A percentile compares a stretch with the other conserved stretches of the same genome.
These are phyloP conservation scores for Apus apus DNA, from an alignment of 2,113 vertebrate species.

Conservation along the genomic window DNA sequence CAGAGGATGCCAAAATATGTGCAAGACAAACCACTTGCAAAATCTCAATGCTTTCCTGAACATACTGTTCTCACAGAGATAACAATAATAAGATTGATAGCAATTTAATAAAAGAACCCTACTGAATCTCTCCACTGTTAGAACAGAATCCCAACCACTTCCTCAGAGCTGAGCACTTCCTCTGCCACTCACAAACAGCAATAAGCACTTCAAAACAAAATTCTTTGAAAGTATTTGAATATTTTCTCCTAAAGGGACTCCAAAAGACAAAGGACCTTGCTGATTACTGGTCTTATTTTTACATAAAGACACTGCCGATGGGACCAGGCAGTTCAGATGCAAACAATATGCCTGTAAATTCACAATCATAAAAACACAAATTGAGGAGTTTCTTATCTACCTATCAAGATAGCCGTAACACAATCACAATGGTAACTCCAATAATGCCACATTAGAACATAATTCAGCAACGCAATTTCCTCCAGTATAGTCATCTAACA, in stretches of 20 bases:
- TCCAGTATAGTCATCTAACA: background rate
- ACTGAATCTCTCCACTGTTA: background rate
- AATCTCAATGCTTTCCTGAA: background rate
- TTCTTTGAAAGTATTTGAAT: background rate
- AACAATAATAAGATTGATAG: background rate
- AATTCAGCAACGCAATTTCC: background rate
- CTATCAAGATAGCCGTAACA: background rate
- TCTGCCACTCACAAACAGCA: background rate
- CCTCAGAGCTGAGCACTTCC: background rate
- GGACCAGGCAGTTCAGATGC: background rate
- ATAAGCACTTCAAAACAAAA: background rate
- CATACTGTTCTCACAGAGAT: background rate
- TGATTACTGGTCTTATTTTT: background rate
- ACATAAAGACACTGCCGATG: background rate
- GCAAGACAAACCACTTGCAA: background rate
- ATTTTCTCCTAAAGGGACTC: background rate
- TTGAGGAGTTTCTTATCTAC: background rate
- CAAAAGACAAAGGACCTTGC: background rate
- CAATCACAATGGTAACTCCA: background rate
- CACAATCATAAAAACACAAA: background rate
- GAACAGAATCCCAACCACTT: background rate
- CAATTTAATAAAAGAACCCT: background rate
- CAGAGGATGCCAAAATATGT: background rate
- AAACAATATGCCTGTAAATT: background rate
- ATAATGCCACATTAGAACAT: background rate